Base-by-base conservation (phyloP, 2,888 invertebrate species). In the Eucera pruinosa region DNA sequence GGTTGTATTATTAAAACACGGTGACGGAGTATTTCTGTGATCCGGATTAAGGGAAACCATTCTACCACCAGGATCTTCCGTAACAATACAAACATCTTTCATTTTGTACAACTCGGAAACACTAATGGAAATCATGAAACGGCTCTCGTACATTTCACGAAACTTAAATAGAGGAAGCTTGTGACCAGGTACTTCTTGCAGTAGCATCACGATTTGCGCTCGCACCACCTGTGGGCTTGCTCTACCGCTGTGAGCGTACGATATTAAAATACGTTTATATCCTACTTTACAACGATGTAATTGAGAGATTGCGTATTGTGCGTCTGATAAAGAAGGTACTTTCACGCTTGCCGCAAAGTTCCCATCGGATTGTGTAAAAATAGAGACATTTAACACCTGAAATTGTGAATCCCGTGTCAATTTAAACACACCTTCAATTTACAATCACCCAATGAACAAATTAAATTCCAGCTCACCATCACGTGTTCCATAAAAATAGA, bases 201-300 rank as follows among this genome's bases (percentile, higher is more conserved):
- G 93, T 45, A 97, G 93, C 71, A 95, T 95, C 0, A 96, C 94
- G 1, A 97, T 95, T 86, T 97, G 95, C 0, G 95, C 94, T 78
- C 95, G 93, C 6, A 95, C 93, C 1, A 95, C 93, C 70, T 95
- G 94, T 2, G 95, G 95, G 85, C 95, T 95, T 0, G 95, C 94
- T 0, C 95, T 94, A 7, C 94, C 94, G 5, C 94, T 94, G 69
- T 95, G 94, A 25, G 94, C 95, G 75, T 96, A 94, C 0, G 96
- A 95, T 83, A 98, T 96, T 80, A 96, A 94, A 71, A 98, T 96
- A 60, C 97, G 93, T 87, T 97, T 96, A 82, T 95, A 95, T 7
- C 96, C 97, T 70, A 98, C 94, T 89, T 97, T 96, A 71, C 96
- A 95, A 69, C 97, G 95, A 92, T 98, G 97, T 57, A 97, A 93